Evolutionary conservation across 1,140 invertebrate species (phyloP).

Genomic region (Heliconius nattereri): DNA sequence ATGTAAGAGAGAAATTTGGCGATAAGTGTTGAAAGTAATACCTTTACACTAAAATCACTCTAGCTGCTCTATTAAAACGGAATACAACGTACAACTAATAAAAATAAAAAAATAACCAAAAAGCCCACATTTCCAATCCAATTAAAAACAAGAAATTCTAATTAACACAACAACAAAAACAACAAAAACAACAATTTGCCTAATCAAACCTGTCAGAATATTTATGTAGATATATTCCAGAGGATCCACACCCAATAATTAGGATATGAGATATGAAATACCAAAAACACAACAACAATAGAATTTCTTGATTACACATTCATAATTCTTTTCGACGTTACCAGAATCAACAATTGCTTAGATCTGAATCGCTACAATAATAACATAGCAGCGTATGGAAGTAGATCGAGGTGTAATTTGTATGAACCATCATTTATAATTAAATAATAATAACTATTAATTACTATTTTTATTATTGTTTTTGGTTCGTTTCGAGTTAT

Average conservation of each 20-base stretch:
- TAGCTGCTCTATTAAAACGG: no score
- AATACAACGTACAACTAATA: no score
- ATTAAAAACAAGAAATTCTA: conserved; percentile 25
- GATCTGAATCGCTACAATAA: conserved; percentile 66
- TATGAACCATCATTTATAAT: conserved; percentile 69
- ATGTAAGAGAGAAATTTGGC: no score
- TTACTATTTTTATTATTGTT: conserved; percentile 56
- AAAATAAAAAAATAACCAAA: no score
- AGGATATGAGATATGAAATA: conserved; percentile 40
- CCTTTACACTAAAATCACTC: no score
- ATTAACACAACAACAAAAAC: conserved; percentile 33
- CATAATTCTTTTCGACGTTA: conserved; percentile 67
- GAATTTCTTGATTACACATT: conserved; percentile 63
- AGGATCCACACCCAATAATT: conserved; percentile 44
- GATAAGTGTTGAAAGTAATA: no score
- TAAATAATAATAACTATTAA: conserved; percentile 70
- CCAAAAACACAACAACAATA: conserved; percentile 51
- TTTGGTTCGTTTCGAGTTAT: conserved; percentile 44
- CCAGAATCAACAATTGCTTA: conserved; percentile 70
- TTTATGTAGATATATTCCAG: conserved; percentile 18
- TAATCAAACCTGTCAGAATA: conserved; percentile 39
- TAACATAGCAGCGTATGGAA: conserved; percentile 66
- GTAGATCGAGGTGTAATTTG: conserved; percentile 60
- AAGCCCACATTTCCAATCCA: neutral
- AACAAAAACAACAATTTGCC: conserved; percentile 36